A percentile compares a stretch with the other conserved stretches of the same genome.
These are phyloP conservation scores for Burhinus oedicnemus DNA, from an alignment of 2,113 vertebrate genomes.

Conservation along the genomic window DNA sequence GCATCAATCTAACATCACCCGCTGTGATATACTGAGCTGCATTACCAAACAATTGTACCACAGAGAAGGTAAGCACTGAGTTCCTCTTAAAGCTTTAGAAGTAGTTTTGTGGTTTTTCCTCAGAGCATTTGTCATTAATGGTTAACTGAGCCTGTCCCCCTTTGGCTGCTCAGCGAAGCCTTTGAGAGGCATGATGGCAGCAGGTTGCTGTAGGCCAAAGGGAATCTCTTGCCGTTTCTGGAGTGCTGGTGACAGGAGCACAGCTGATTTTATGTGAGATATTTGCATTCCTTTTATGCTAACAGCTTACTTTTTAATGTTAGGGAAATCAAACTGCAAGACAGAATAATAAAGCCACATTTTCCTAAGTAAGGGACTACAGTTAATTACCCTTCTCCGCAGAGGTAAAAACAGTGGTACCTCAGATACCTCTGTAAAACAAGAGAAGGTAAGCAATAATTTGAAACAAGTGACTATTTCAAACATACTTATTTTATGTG, in stretches of 20 bases:
- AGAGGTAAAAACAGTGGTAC: neutral
- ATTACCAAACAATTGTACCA: neutral
- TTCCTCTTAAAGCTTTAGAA: neutral
- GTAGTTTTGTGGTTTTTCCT: neutral
- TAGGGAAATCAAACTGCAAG: neutral
- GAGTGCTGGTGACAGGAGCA: neutral
- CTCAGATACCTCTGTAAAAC: neutral
- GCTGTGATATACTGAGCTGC: neutral
- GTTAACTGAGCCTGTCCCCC: neutral
- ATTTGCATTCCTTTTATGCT: neutral
- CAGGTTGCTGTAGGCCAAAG: neutral
- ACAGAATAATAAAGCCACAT: neutral
- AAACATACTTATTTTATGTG: neutral
- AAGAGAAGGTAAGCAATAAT: neutral
- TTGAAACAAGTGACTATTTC: neutral
- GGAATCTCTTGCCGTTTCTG: neutral
- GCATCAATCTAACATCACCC: no score
- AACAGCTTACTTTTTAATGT: neutral
- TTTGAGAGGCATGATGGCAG: neutral
- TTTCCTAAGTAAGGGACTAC: neutral
- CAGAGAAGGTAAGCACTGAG: accelerated
- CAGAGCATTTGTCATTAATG: neutral
- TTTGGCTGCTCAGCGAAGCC: neutral
- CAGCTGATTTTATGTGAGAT: neutral
- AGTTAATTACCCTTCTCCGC: neutral